These are phyloP conservation scores for Resseliella maxima DNA, from an alignment of 2,888 invertebrate genomes.

Conservation along the genomic window DNA sequence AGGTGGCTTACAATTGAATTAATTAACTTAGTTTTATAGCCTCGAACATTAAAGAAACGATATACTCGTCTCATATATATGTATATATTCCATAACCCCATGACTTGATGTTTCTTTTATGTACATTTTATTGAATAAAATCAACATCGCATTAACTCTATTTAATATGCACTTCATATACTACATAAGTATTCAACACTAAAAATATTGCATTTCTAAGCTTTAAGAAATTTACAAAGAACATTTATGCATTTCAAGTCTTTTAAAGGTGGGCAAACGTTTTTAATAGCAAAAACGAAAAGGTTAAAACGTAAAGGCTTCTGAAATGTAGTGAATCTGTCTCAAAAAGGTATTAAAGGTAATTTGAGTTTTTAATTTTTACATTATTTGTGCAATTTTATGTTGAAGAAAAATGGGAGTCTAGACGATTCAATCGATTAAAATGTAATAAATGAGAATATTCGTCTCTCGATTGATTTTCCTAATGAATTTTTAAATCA, in stretches of 20 bases:
- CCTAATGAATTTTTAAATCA: too few species aligned
- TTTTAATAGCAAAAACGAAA: too few species aligned
- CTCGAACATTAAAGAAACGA: background rate
- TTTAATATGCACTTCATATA: slow-evolving; percentile 23
- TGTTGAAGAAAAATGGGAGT: background rate
- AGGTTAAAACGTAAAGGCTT: too few species aligned
- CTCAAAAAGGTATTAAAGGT: background rate
- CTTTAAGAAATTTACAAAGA: background rate
- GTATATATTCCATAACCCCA: background rate
- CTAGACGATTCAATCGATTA: slow-evolving; percentile 1
- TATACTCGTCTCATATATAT: background rate
- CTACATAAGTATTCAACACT: background rate
- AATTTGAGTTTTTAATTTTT: background rate
- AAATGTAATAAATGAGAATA: too few species aligned
- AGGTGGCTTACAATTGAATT: slow-evolving; percentile 11
- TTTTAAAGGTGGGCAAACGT: too few species aligned
- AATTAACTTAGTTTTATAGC: slow-evolving; percentile 33
- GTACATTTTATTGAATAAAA: background rate
- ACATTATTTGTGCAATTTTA: background rate
- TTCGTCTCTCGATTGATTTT: too few species aligned
- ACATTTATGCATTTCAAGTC: too few species aligned
- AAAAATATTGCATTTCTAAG: background rate
- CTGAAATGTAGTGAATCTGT: background rate
- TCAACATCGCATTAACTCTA: slow-evolving; percentile 16
- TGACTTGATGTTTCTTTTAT: background rate